These are phyloP conservation scores for Heptranchias perlo DNA, from an alignment of 2,113 vertebrate species.

Conservation along the genomic window DNA sequence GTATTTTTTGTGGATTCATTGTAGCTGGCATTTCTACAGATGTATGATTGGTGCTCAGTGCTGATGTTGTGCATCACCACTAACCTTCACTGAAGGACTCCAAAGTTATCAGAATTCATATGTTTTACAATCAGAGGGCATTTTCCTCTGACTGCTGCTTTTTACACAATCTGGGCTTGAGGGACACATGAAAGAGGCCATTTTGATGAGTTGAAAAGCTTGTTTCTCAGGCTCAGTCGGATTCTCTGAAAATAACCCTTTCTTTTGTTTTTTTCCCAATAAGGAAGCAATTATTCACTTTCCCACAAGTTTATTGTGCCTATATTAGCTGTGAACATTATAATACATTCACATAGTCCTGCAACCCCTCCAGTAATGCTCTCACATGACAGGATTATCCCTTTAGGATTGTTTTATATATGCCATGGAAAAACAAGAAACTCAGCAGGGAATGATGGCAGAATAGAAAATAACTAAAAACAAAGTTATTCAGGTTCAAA, in stretches of 20 bases:
- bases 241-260: background rate
- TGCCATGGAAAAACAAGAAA: background rate
- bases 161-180: background rate
- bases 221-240: background rate
- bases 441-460: background rate
- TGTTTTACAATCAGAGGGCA: background rate
- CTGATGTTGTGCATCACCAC: background rate
- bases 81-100: background rate
- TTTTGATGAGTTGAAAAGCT: background rate
- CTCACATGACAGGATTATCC: too few species aligned
- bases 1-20: background rate
- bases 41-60: background rate
- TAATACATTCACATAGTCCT: background rate
- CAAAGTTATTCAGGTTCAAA: background rate
- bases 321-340: background rate
- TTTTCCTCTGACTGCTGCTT: background rate
- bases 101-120: background rate
- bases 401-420: background rate
- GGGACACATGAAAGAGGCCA: background rate
- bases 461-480: background rate
- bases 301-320: constrained; percentile 5
- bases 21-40: background rate
- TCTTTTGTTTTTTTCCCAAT: background rate
- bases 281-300: background rate
- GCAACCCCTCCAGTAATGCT: background rate